Evolutionary conservation across 2,113 vertebrate genomes (phyloP).

Genomic region (Datnioides undecimradiatus): DNA sequence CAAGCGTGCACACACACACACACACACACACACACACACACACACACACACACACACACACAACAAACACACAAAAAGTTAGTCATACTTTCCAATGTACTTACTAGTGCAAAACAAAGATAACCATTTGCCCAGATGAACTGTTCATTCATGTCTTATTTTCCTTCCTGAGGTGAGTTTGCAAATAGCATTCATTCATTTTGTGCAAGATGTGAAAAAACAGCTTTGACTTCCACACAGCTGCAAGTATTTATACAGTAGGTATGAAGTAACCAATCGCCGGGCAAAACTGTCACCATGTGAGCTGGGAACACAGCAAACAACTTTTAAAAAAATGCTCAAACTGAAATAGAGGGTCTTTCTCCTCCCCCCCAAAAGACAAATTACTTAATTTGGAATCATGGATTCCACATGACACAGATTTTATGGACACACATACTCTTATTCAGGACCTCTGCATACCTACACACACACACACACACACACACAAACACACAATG

Average conservation of each 20-base stretch:
- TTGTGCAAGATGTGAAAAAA: constrained; percentile 8
- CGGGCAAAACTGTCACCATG: not conserved
- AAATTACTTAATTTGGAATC: constrained; percentile 42
- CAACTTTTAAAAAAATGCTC: constrained; percentile 10
- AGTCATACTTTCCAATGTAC: constrained; percentile 9
- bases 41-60: not conserved
- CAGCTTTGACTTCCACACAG: constrained; percentile 25
- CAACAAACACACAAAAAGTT: too few species aligned
- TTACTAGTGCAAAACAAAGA: constrained; percentile 29
- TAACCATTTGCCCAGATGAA: not conserved
- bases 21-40: not conserved
- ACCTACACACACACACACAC: constrained; percentile 55
- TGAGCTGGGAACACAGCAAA: constrained; percentile 41
- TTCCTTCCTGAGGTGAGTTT: constrained; percentile 31
- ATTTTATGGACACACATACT: constrained; percentile 24
- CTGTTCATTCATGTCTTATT: constrained; percentile 35
- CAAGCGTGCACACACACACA: not conserved
- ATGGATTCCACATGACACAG: constrained; percentile 54
- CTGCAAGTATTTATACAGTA: constrained; percentile 51
- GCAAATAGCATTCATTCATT: constrained; percentile 35
- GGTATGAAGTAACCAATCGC: constrained; percentile 12
- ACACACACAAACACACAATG: constrained; percentile 45
- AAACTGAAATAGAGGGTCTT: constrained; percentile 23
- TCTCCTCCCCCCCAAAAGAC: not conserved
- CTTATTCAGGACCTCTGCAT: constrained; percentile 45